Evolutionary conservation across 2,113 vertebrate species (phyloP).

Genomic region (Tyrannus savana): DNA sequence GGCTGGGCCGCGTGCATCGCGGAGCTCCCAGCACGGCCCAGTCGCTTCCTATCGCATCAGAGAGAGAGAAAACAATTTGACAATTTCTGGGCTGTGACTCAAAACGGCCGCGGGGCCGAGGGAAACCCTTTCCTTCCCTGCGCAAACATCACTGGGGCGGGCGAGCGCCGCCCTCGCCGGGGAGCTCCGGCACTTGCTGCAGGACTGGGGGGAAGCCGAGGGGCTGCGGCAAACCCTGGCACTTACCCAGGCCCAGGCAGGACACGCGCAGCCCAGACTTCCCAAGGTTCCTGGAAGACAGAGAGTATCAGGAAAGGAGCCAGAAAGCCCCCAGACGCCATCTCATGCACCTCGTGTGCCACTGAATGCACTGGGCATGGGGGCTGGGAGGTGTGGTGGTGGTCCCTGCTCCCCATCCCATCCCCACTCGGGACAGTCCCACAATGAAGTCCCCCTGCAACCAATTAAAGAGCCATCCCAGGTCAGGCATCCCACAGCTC

Average conservation of each 20-base stretch:
- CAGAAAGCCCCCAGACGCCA: background rate
- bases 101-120: background rate
- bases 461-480: background rate
- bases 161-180: fast-evolving
- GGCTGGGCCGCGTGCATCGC: background rate
- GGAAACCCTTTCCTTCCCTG: constrained; percentile 45
- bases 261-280: constrained; percentile 97
- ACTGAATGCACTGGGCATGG: fast-evolving
- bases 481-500: fast-evolving
- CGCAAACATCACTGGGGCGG: background rate
- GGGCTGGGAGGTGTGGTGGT: background rate
- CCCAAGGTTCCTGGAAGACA: constrained; percentile 92
- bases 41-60: background rate
- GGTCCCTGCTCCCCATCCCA: background rate
- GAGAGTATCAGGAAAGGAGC: background rate
- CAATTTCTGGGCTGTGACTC: background rate
- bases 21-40: background rate
- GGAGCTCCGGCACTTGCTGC: background rate
- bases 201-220: background rate
- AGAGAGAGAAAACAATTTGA: background rate
- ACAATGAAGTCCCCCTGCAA: fast-evolving
- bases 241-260: constrained; percentile 97
- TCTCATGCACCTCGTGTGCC: background rate
- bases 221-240: background rate
- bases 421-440: background rate